Evolutionary conservation across 2,113 vertebrate genomes (phyloP).

Genomic region (Ailuropoda melanoleuca): DNA sequence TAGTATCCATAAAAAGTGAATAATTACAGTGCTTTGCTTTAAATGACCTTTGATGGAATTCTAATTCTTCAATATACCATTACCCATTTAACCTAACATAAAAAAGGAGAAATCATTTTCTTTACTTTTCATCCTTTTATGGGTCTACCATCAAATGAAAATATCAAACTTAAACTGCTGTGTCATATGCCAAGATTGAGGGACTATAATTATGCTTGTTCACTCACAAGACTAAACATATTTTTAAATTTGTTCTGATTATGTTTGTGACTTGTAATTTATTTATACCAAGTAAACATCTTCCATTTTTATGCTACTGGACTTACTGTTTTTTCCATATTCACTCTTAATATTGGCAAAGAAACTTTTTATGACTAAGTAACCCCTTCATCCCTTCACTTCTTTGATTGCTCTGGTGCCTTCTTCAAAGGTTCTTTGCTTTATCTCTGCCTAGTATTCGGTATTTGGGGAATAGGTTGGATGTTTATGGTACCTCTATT

Average conservation of each 20-base stretch:
- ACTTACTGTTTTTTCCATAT: not conserved
- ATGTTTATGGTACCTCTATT: not conserved
- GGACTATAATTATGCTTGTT: slow-evolving; percentile 11
- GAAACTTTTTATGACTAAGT: not conserved
- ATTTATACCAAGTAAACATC: slow-evolving; percentile 31
- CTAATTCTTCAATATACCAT: slow-evolving; percentile 34
- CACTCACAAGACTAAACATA: not conserved
- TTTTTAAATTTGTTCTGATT: slow-evolving; percentile 55
- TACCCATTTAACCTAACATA: slow-evolving; percentile 12
- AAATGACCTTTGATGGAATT: slow-evolving; percentile 62
- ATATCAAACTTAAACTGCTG: slow-evolving; percentile 17
- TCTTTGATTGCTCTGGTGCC: not conserved
- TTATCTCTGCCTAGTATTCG: not conserved
- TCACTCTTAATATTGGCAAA: not conserved
- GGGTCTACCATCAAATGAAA: slow-evolving; percentile 46
- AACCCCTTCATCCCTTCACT: not conserved
- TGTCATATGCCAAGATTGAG: slow-evolving; percentile 37
- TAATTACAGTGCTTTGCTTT: slow-evolving; percentile 32
- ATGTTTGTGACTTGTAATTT: slow-evolving; percentile 14
- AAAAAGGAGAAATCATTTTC: slow-evolving; percentile 22
- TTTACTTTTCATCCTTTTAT: not conserved
- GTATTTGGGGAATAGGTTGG: not conserved
- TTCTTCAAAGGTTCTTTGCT: not conserved
- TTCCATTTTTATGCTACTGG: not conserved
- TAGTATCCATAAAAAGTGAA: slow-evolving; percentile 33